Conservation (phyloP, 1,140 invertebrate species). For the Drosophila murphyi region DNA sequence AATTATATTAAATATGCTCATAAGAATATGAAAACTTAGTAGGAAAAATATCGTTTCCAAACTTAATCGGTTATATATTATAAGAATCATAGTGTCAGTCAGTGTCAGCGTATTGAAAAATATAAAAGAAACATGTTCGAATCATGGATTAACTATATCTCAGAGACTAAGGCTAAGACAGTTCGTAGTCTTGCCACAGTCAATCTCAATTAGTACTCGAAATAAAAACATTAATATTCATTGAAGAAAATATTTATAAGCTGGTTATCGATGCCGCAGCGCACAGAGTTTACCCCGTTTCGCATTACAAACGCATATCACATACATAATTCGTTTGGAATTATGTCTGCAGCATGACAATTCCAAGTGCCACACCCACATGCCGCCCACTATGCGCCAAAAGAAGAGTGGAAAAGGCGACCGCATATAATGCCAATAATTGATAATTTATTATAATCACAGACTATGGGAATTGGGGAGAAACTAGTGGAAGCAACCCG, state of each 20-base stretch:
- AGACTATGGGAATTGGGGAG: conserved; percentile 27
- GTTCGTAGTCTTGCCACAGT: neutral
- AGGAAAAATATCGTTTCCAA: neutral
- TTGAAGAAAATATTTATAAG: conserved; percentile 28
- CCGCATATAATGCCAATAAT: conserved; percentile 77
- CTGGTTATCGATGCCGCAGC: conserved; percentile 9
- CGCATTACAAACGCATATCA: conserved; percentile 29
- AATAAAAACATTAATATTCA: conserved; percentile 43
- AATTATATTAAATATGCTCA: neutral
- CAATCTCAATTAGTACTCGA: conserved; percentile 21
- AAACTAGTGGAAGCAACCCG: conserved; percentile 13
- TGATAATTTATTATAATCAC: conserved; percentile 83
- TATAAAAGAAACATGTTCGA: neutral
- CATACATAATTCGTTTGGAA: conserved; percentile 46
- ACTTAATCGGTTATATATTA: too few relatives aligned
- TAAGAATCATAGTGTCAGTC: too few relatives aligned
- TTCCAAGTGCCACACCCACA: conserved; percentile 32
- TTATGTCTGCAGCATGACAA: conserved; percentile 48
- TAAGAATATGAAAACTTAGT: neutral
- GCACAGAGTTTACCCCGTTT: conserved; percentile 28
- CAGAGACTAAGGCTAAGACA: neutral
- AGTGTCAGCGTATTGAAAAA: neutral
- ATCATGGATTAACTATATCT: neutral
- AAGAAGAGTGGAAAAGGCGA: conserved; percentile 14
- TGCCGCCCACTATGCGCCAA: conserved; percentile 14